Conservation (phyloP, 2,888 invertebrate genomes). For the Amphipoea oculea region DNA sequence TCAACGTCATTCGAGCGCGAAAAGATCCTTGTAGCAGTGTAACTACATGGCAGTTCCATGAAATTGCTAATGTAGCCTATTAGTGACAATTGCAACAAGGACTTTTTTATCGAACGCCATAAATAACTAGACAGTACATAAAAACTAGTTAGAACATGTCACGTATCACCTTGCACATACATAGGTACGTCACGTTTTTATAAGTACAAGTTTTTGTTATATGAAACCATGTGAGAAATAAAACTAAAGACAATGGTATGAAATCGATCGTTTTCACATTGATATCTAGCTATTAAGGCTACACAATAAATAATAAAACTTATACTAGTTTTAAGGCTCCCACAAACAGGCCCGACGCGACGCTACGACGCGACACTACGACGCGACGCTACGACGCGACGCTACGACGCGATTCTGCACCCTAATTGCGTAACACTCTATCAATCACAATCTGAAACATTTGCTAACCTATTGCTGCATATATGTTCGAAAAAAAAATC, state of each 20-base stretch:
- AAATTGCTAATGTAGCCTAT: constrained; percentile 34
- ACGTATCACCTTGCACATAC: constrained; percentile 31
- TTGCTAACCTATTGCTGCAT: too few relatives aligned
- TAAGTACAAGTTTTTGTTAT: constrained; percentile 10
- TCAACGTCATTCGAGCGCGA: neutral
- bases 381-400: neutral
- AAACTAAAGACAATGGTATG: constrained; percentile 34
- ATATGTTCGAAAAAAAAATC: too few relatives aligned
- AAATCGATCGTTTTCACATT: constrained; percentile 45
- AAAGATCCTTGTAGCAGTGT: neutral
- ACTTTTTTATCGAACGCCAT: constrained; percentile 41
- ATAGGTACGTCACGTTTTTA: constrained; percentile 16
- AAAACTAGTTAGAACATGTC: constrained; percentile 23
- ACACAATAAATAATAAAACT: constrained; percentile 31
- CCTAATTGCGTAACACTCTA: neutral
- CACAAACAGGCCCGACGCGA: neutral
- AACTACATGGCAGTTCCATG: constrained; percentile 24
- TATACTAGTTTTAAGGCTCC: neutral
- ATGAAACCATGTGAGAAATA: constrained; percentile 11
- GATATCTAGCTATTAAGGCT: constrained; percentile 9
- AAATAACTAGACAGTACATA: constrained; percentile 27
- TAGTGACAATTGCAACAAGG: constrained; percentile 33
- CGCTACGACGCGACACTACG: neutral
- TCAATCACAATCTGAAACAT: too few relatives aligned
- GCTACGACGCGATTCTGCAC: neutral